These are phyloP conservation scores for Tinea semifulvella DNA, from an alignment of 2,888 invertebrate species.

Conservation along the genomic window DNA sequence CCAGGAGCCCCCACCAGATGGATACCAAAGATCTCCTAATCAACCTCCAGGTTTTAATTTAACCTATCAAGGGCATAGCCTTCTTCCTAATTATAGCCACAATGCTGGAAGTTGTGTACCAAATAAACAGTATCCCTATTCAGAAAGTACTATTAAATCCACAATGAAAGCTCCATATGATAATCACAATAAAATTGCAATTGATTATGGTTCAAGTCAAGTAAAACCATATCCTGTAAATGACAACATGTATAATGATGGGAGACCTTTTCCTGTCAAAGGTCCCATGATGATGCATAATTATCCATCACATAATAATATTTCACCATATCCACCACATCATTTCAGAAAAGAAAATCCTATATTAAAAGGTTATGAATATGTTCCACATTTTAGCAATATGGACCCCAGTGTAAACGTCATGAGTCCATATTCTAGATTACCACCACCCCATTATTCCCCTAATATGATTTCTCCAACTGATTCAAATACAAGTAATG, in stretches of 20 bases:
- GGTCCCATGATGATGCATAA: slow-evolving; percentile 38
- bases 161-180: slow-evolving; percentile 46
- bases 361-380: slow-evolving; percentile 43
- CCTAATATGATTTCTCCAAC: slow-evolving; percentile 51
- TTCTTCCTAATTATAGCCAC: slow-evolving; percentile 41
- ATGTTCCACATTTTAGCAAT: slow-evolving; percentile 39
- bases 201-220: slow-evolving; percentile 42
- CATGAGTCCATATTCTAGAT: slow-evolving; percentile 32
- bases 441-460: slow-evolving; percentile 45
- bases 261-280: slow-evolving; percentile 35
- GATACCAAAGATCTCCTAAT: slow-evolving; percentile 38
- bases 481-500: slow-evolving; percentile 53
- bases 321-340: slow-evolving; percentile 31
- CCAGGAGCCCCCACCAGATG: slow-evolving; percentile 38
- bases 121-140: slow-evolving; percentile 43
- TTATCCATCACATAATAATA: slow-evolving; percentile 35
- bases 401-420: slow-evolving; percentile 36
- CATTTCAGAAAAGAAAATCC: slow-evolving; percentile 46
- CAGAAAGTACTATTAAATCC: slow-evolving; percentile 36
- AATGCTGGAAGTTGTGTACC: slow-evolving; percentile 36
- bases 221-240: slow-evolving; percentile 36
- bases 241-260: slow-evolving; percentile 48
- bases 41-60: slow-evolving; percentile 39
- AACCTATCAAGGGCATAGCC: slow-evolving; percentile 41
- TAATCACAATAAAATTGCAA: slow-evolving; percentile 37